phyloP scores from a whole-genome alignment of 2,797 vertebrate genomes.

The Dipus sagitta region DNA sequence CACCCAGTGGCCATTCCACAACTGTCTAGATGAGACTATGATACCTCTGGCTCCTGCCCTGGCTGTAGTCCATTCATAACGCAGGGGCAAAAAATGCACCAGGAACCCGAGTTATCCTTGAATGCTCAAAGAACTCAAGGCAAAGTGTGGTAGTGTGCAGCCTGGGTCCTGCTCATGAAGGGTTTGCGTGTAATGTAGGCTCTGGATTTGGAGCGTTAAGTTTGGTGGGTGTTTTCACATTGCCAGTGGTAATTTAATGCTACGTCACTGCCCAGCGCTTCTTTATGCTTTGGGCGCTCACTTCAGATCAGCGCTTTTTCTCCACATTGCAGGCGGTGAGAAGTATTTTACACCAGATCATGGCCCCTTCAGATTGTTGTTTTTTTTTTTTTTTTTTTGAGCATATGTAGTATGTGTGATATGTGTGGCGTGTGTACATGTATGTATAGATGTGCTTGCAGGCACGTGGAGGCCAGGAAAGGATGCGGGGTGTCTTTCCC shows the following conservation, averaged over 20 bases:
- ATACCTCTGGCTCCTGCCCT: neutral
- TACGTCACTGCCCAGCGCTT: neutral
- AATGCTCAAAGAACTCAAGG: neutral
- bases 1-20: neutral
- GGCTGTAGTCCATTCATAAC: neutral
- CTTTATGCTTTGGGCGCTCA: neutral
- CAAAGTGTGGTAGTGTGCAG: neutral
- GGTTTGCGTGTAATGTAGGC: neutral
- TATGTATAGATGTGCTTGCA: too few species aligned
- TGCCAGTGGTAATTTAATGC: conserved; percentile 7
- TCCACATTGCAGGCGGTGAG: neutral
- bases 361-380: neutral
- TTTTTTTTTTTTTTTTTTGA: neutral
- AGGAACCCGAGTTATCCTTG: neutral
- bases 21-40: conserved; percentile 19
- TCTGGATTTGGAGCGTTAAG: conserved; percentile 12
- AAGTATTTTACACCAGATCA: conserved; percentile 4
- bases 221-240: conserved; percentile 20
- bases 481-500: too few species aligned
- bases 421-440: too few species aligned
- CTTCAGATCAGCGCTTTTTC: neutral
- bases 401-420: too few species aligned
- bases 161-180: neutral
- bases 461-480: too few species aligned
- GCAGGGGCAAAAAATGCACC: neutral